These are phyloP conservation scores for Drosophila melanocephala DNA, from an alignment of 2,888 invertebrate genomes.

Conservation along the genomic window DNA sequence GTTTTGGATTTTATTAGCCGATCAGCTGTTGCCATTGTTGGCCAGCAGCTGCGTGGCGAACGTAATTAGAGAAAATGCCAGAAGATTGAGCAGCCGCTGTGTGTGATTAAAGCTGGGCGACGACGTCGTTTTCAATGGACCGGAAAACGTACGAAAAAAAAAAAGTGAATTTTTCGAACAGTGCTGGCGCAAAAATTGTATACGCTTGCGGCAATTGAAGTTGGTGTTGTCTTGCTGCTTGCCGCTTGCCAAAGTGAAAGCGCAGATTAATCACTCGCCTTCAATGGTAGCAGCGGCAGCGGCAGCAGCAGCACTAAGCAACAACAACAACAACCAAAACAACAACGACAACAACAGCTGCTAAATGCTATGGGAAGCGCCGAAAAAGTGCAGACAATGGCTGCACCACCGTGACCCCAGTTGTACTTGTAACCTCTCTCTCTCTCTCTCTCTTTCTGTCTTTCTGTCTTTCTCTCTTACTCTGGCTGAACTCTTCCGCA, in stretches of 20 bases:
- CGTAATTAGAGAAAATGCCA: conserved; percentile 72
- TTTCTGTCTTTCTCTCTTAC: neutral
- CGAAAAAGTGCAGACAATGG: conserved; percentile 21
- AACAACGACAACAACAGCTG: conserved; percentile 30
- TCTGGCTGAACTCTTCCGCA: conserved; percentile 12
- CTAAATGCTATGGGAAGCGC: conserved; percentile 40
- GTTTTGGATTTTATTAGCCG: conserved; percentile 44
- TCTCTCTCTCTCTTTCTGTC: neutral
- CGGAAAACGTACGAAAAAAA: conserved; percentile 65
- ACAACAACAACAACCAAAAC: conserved; percentile 9
- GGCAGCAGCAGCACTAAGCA: conserved; percentile 15
- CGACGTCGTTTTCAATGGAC: conserved; percentile 72
- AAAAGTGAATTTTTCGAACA: conserved; percentile 72
- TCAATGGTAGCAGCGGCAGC: conserved; percentile 29
- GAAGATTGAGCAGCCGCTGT: conserved; percentile 12
- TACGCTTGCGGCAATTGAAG: conserved; percentile 43
- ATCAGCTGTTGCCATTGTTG: conserved; percentile 49
- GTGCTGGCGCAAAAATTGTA: conserved; percentile 56
- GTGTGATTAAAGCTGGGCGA: conserved; percentile 58
- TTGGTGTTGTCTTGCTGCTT: conserved; percentile 26
- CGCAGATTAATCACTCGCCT: conserved; percentile 73
- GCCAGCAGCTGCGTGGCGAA: conserved; percentile 31
- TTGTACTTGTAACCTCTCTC: conserved; percentile 19
- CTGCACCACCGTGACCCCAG: conserved; percentile 27
- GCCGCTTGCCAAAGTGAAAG: conserved; percentile 73